phyloP scores from a whole-genome alignment of 1,140 invertebrate species.

The Brachionus plicatilis region DNA sequence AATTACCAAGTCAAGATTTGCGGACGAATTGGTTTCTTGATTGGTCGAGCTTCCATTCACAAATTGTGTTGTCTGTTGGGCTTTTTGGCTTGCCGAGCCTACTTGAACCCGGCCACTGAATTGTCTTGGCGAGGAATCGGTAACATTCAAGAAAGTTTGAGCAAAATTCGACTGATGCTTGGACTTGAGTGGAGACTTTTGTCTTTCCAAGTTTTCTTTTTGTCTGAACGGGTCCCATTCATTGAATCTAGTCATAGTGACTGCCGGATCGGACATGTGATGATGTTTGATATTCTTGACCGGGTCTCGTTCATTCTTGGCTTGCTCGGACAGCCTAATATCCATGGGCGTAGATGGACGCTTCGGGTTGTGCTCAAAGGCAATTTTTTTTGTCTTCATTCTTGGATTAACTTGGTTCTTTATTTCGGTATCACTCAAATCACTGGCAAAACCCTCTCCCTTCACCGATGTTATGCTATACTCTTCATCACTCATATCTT shows the following conservation, averaged over 20 bases:
- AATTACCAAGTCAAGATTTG: constrained; percentile 11
- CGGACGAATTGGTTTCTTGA: constrained; percentile 4
- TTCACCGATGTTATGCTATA: constrained; percentile 34
- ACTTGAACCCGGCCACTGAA: not conserved
- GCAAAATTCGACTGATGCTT: constrained; percentile 20
- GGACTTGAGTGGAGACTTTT: constrained; percentile 25
- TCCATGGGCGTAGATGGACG: constrained; percentile 27
- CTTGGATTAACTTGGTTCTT: not conserved
- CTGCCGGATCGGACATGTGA: not conserved
- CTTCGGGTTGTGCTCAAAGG: constrained; percentile 12
- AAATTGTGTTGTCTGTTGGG: not conserved
- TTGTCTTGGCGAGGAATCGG: constrained; percentile 34
- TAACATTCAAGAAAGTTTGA: constrained; percentile 23
- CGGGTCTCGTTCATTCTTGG: not conserved
- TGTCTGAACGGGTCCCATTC: constrained; percentile 34
- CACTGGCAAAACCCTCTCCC: constrained; percentile 34
- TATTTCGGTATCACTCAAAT: constrained; percentile 7
- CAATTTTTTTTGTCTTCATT: constrained; percentile 6
- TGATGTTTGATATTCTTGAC: constrained; percentile 11
- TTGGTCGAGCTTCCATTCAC: not conserved
- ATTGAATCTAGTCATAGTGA: not conserved
- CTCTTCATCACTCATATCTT: constrained; percentile 30
- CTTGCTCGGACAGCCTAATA: not conserved
- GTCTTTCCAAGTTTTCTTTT: not conserved
- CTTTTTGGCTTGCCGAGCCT: not conserved